Evolutionary conservation across 2,888 invertebrate species (phyloP), one percentile per base, ranked within the genome.

Genomic region (Dioctria rufipes): DNA sequence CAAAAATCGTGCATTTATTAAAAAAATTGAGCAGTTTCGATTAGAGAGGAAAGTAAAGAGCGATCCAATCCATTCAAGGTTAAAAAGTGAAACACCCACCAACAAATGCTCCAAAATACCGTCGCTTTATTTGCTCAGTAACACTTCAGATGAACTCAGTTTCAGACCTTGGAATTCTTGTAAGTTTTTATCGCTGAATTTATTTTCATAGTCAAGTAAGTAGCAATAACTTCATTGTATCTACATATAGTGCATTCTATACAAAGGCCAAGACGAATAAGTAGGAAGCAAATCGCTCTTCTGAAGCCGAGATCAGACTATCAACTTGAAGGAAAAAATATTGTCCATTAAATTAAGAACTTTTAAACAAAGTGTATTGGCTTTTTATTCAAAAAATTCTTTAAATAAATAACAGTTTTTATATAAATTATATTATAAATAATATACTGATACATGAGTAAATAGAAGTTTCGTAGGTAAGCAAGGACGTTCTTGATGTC

Each of bases 1-100:
- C 54, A 88, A 89, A 0, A 92, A 92, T 0, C 91, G 92, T 85
- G 88, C 88, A 0, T 94, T 94, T 85, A 89, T 94, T 61, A 91
- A 92, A 86, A 90, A 90, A 80, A 93, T 94, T 82, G 92, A 93
- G 4, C 51, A 78, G 37, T 40, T 58, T 25, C 75, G 60, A 60
- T 3, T 13, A 42, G 43, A 75, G 13, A 58, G 61, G 25, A 13
- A 60, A 42, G 2, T 43, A 42, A 60, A 39, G 25, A 25, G n/a
- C 13, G 4, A 60, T 40, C 9, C 39, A 6, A 13, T 25, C 9
- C 40, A 75, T 39, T 49, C n/a, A 9, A 60, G 13, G 5, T n/a
- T 75, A 8, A 75, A 75, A 13, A 60, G 49, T 13, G 61, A 75
- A 6, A 58, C 61, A 6, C 3, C 4, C 9, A n/a, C 9, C 11